phyloP scores from a whole-genome alignment of 2,113 vertebrate genomes.

The Myotis lucifugus region DNA sequence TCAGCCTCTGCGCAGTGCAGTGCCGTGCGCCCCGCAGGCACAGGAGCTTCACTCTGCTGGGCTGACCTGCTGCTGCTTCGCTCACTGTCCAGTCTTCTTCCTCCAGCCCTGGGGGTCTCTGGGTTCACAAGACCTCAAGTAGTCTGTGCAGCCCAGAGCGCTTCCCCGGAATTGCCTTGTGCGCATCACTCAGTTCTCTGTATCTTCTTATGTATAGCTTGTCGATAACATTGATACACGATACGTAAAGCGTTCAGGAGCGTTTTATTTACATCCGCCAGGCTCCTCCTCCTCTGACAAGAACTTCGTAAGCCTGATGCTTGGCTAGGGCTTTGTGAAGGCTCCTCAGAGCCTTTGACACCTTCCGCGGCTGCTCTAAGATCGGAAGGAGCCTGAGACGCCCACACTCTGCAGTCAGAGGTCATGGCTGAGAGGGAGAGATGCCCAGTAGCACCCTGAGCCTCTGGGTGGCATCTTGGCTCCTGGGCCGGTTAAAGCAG shows the following conservation, averaged over 20 bases:
- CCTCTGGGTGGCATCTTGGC: conserved; percentile 61
- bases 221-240: background rate
- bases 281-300: background rate
- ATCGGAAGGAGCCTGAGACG: conserved; percentile 64
- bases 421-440: conserved; percentile 55
- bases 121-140: background rate
- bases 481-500: conserved; percentile 55
- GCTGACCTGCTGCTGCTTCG: background rate
- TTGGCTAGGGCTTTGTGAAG: conserved; percentile 27
- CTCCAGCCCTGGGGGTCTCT: conserved; percentile 7
- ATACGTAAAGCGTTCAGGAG: background rate
- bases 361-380: conserved; percentile 61
- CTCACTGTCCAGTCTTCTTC: background rate
- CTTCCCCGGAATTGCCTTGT: background rate
- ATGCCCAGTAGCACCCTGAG: conserved; percentile 56
- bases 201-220: background rate
- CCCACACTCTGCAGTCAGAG: conserved; percentile 60
- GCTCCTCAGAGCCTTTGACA: conserved; percentile 14
- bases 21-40: background rate
- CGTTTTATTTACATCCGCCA: background rate
- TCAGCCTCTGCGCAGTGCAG: no score
- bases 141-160: background rate
- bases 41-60: background rate
- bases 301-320: background rate
- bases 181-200: background rate